Evolutionary conservation across 2,888 invertebrate genomes (phyloP).

Genomic region (Pterostichus niger): DNA sequence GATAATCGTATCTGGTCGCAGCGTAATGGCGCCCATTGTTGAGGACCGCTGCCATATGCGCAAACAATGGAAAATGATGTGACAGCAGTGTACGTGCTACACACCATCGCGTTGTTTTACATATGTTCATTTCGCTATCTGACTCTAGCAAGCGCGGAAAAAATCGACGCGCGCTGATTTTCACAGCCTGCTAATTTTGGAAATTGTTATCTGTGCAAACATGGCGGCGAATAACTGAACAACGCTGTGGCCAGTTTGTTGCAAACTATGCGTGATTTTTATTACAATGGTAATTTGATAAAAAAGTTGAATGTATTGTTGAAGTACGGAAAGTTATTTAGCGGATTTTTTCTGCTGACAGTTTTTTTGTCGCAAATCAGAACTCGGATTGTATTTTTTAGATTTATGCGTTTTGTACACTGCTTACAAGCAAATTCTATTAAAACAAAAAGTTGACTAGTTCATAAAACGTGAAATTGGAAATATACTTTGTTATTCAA

Average conservation of each 20-base stretch:
- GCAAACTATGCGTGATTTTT: slow-evolving; percentile 51
- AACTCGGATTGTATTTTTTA: slow-evolving; percentile 13
- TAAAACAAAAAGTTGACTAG: not conserved
- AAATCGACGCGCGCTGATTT: slow-evolving; percentile 43
- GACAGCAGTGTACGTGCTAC: slow-evolving; percentile 44
- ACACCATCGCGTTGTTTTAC: slow-evolving; percentile 53
- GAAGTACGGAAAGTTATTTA: slow-evolving; percentile 34
- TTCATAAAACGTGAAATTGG: not conserved
- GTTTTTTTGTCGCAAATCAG: not conserved
- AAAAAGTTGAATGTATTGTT: slow-evolving; percentile 47
- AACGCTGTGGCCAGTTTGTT: not conserved
- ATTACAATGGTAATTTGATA: slow-evolving; percentile 53
- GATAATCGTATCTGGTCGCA: slow-evolving; percentile 59
- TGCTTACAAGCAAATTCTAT: not conserved
- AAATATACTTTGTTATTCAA: not conserved
- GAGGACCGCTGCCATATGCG: slow-evolving; percentile 54
- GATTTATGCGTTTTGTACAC: slow-evolving; percentile 11
- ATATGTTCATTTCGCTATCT: slow-evolving; percentile 62
- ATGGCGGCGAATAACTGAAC: too few species aligned
- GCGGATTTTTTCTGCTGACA: not conserved
- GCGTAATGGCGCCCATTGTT: slow-evolving; percentile 57
- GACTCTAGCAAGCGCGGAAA: not conserved
- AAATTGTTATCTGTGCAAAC: slow-evolving; percentile 38
- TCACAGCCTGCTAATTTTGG: slow-evolving; percentile 50
- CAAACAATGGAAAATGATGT: slow-evolving; percentile 64